Percentiles rank a stretch among this genome's conserved stretches.
Conservation (phyloP, 2,797 vertebrate genomes). For the Sebastolobus alascanus region DNA sequence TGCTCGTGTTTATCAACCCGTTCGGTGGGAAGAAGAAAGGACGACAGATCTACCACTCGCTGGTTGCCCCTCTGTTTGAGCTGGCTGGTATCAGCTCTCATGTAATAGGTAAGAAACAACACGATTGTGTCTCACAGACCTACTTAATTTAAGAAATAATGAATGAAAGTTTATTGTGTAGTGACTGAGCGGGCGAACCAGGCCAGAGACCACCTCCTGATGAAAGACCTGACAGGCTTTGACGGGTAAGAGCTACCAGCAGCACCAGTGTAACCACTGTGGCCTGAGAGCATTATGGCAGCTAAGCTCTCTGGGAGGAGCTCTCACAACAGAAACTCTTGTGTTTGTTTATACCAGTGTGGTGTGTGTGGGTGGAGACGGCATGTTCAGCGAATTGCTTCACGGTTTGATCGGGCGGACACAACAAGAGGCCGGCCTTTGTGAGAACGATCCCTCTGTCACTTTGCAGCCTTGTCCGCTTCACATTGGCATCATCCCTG, state of each 20-base stretch:
- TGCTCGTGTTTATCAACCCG: slow-evolving; percentile 90
- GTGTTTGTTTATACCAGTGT: slow-evolving; percentile 79
- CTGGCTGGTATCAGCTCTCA: slow-evolving; percentile 88
- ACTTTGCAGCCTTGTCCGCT: slow-evolving; percentile 84
- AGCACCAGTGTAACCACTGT: slow-evolving; percentile 25
- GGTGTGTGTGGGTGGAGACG: slow-evolving; percentile 90
- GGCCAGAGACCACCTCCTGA: slow-evolving; percentile 88
- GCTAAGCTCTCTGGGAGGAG: slow-evolving; percentile 26
- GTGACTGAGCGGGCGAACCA: slow-evolving; percentile 88
- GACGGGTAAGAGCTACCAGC: slow-evolving; percentile 84
- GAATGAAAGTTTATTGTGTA: slow-evolving; percentile 48
- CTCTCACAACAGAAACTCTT: slow-evolving; percentile 49
- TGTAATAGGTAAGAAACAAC: slow-evolving; percentile 83
- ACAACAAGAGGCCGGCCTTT: slow-evolving; percentile 86
- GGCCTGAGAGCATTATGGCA: neutral
- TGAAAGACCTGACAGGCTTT: slow-evolving; percentile 87
- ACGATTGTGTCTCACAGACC: neutral
- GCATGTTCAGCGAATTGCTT: slow-evolving; percentile 90
- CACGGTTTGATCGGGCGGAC: slow-evolving; percentile 89
- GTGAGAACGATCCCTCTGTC: slow-evolving; percentile 79
- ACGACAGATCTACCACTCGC: slow-evolving; percentile 82
- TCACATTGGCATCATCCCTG: slow-evolving; percentile 91
- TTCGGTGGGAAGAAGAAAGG: slow-evolving; percentile 87
- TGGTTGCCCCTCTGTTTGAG: slow-evolving; percentile 88
- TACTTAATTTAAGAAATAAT: neutral